Evolutionary conservation across 1,140 invertebrate species (phyloP).

Genomic region (Phymorhynchus buccinoides): DNA sequence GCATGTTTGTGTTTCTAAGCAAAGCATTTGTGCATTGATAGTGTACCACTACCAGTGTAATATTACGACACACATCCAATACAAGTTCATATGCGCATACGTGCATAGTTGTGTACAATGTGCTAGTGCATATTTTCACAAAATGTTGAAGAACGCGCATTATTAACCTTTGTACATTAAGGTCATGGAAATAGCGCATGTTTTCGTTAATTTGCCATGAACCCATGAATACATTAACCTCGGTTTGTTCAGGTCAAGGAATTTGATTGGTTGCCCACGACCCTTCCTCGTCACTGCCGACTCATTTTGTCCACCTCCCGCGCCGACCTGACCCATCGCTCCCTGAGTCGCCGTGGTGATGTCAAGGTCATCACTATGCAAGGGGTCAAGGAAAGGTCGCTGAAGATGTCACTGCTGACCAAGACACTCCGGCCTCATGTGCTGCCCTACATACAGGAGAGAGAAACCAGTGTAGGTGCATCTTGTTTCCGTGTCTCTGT

Average conservation of each 20-base stretch:
- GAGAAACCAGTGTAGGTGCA: neutral
- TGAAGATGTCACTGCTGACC: slow-evolving; percentile 49
- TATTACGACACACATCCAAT: no score
- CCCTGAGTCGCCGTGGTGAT: slow-evolving; percentile 56
- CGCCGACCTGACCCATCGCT: slow-evolving; percentile 63
- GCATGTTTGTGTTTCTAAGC: no score
- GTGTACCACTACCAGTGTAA: no score
- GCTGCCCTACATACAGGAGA: slow-evolving; percentile 9
- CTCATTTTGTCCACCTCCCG: slow-evolving; percentile 63
- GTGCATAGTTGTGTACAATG: neutral
- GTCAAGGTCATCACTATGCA: slow-evolving; percentile 53
- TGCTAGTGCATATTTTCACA: no score
- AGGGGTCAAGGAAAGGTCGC: slow-evolving; percentile 44
- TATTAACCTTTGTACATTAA: no score
- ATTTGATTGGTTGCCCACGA: slow-evolving; percentile 67
- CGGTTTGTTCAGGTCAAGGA: slow-evolving; percentile 63
- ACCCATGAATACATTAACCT: no score
- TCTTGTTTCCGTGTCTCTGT: neutral
- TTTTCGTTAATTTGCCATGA: no score
- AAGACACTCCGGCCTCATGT: slow-evolving; percentile 48
- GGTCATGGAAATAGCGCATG: no score
- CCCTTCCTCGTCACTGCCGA: slow-evolving; percentile 65
- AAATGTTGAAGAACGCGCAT: no score
- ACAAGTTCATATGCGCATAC: no score
- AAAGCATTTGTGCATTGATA: no score